A percentile compares a stretch with the other conserved stretches of the same genome.
Conservation (phyloP, 2,888 invertebrate species). For the Cosmia pyralina region DNA sequence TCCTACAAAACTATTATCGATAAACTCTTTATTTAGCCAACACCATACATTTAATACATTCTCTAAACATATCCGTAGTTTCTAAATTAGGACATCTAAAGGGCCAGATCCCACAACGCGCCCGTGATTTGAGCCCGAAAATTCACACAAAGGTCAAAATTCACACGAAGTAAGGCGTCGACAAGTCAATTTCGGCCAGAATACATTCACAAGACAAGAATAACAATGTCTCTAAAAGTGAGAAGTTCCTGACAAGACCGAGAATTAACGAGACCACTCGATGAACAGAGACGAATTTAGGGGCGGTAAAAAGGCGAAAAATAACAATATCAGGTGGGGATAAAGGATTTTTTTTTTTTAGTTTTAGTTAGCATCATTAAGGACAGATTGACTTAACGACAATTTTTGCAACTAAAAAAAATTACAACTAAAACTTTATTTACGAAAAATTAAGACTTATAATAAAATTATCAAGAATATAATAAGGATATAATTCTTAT, state of each 20-base stretch:
- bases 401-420: too few species aligned
- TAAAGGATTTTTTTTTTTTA: too few species aligned
- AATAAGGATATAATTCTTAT: too few species aligned
- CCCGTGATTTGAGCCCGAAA: constrained; percentile 55
- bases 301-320: background rate
- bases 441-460: too few species aligned
- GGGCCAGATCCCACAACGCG: constrained; percentile 29
- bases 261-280: constrained; percentile 67
- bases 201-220: constrained; percentile 66
- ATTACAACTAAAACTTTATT: too few species aligned
- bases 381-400: too few species aligned
- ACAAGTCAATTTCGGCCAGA: constrained; percentile 66
- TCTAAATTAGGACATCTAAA: constrained; percentile 38
- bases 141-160: constrained; percentile 56
- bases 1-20: too few species aligned
- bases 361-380: too few species aligned
- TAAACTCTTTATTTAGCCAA: background rate
- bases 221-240: constrained; percentile 70
- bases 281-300: constrained; percentile 58
- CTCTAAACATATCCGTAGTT: constrained; percentile 4
- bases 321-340: background rate
- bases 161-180: constrained; percentile 41
- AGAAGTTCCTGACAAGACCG: constrained; percentile 68
- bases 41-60: background rate
- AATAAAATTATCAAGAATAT: too few species aligned